phyloP scores from a whole-genome alignment of 2,113 vertebrate species.

The Trogon melanurus region DNA sequence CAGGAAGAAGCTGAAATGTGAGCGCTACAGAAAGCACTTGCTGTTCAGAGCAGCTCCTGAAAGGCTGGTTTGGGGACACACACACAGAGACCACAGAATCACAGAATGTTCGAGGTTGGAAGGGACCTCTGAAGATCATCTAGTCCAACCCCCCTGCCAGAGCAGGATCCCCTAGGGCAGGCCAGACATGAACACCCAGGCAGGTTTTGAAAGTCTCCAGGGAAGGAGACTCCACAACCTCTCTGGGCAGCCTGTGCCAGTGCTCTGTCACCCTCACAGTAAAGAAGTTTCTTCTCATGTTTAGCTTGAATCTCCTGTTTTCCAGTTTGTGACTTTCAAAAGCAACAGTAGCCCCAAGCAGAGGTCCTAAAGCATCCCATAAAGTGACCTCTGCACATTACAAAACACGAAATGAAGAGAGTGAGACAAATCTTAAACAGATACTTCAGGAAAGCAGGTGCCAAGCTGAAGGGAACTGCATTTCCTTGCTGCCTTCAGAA shows the following conservation, averaged over 20 bases:
- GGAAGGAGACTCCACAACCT: too few relatives aligned
- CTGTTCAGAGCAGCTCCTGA: background rate
- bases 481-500: background rate
- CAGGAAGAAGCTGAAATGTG: background rate
- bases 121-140: too few relatives aligned
- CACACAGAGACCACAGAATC: background rate
- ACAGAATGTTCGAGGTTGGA: too few relatives aligned
- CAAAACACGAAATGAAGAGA: background rate
- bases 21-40: background rate
- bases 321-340: background rate
- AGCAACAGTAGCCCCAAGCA: background rate
- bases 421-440: background rate
- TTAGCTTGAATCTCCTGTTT: too few relatives aligned
- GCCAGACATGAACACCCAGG: too few relatives aligned
- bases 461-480: background rate
- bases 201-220: too few relatives aligned
- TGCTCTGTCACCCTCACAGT: too few relatives aligned
- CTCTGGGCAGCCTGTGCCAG: too few relatives aligned
- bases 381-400: background rate
- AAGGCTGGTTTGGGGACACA: rapidly evolving
- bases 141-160: too few relatives aligned
- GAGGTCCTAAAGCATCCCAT: background rate
- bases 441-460: background rate
- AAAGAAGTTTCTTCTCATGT: too few relatives aligned
- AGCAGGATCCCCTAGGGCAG: too few relatives aligned